Percentiles rank a stretch among this genome's conserved stretches.
Conservation (phyloP, 1,140 invertebrate species). For the Globodera rostochiensis region DNA sequence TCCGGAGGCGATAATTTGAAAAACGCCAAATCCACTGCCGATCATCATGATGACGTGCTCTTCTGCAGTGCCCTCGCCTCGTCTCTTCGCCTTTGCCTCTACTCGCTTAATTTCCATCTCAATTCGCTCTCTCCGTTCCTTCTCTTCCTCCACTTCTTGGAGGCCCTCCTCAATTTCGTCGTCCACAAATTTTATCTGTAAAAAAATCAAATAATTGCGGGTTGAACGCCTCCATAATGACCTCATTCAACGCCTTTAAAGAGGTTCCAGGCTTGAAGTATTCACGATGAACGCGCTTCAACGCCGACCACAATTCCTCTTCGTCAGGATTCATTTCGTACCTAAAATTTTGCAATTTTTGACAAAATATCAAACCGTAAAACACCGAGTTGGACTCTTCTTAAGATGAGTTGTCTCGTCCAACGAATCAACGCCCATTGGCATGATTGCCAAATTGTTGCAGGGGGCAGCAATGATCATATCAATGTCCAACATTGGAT, state of each 20-base stretch:
- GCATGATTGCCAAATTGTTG: slow-evolving; percentile 40
- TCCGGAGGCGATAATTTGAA: slow-evolving; percentile 55
- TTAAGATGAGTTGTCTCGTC: slow-evolving; percentile 10
- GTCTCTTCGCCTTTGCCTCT: slow-evolving; percentile 32
- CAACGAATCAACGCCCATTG: slow-evolving; percentile 36
- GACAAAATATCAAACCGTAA: background rate
- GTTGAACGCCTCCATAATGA: background rate
- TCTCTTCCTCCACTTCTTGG: slow-evolving; percentile 53
- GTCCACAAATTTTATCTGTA: slow-evolving; percentile 57
- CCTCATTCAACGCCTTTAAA: slow-evolving; percentile 53
- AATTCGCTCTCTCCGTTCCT: slow-evolving; percentile 51
- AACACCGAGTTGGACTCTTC: slow-evolving; percentile 31
- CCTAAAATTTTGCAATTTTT: slow-evolving; percentile 25
- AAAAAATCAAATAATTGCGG: background rate
- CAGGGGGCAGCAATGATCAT: slow-evolving; percentile 53
- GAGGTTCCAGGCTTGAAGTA: slow-evolving; percentile 50
- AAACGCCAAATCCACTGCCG: slow-evolving; percentile 63
- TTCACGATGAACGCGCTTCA: slow-evolving; percentile 53
- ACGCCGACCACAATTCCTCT: slow-evolving; percentile 54
- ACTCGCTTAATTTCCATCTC: slow-evolving; percentile 38
- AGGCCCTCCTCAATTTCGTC: slow-evolving; percentile 58
- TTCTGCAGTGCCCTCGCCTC: slow-evolving; percentile 23
- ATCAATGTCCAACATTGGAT: slow-evolving; percentile 41
- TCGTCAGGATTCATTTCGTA: slow-evolving; percentile 62
- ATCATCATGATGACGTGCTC: slow-evolving; percentile 55